Base-by-base conservation (phyloP, 2,888 invertebrate genomes). In the Tipula vernalis region DNA sequence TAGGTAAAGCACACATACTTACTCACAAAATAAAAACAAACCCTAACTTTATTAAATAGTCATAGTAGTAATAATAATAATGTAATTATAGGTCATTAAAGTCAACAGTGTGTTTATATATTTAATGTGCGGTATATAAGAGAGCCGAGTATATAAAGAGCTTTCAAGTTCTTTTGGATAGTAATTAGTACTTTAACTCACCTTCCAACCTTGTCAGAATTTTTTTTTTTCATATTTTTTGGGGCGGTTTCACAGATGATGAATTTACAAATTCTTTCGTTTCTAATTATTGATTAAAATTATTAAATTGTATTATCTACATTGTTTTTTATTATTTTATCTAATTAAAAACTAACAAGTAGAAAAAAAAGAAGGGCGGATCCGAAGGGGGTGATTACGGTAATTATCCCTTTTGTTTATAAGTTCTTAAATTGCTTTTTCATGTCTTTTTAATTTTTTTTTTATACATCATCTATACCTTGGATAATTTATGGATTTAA, bases 61-160 rank as follows among this genome's bases (percentile, higher is more conserved):
- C 44, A 44, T 44, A 44, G 12, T 44, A 44, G 51, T 51, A 51
- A 51, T 36, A 83, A 51, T 36, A 83, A 84, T 84, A 39, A n/a
- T 39, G 84, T 84, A 84, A 36, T 84, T 84, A 41, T 84, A 84
- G 84, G 84, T 84, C 84, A 84, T 84, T 39, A 84, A 84, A 84
- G 84, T 84, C 15, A 84, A 84, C 41, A 13, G 15, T 36, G 36
- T 83, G n/a, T 83, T 15, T 83, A 10, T 83, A 36, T 83, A 36
- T 83, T 13, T 83, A 36, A 36, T 36, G 3, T 13, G 15, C 0
- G 10, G 13, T 36, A 36, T 1, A 83, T 36, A 83, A 36, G 36
- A 13, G n/a, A 10, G 1, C 36, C 10, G 5, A 39, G 36, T 83
- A 83, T 83, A 71, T 71, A 71, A 44, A 10, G 39, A 51, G 51